These are phyloP conservation scores for Copidosoma aretas DNA, from an alignment of 2,888 invertebrate genomes.

Conservation along the genomic window DNA sequence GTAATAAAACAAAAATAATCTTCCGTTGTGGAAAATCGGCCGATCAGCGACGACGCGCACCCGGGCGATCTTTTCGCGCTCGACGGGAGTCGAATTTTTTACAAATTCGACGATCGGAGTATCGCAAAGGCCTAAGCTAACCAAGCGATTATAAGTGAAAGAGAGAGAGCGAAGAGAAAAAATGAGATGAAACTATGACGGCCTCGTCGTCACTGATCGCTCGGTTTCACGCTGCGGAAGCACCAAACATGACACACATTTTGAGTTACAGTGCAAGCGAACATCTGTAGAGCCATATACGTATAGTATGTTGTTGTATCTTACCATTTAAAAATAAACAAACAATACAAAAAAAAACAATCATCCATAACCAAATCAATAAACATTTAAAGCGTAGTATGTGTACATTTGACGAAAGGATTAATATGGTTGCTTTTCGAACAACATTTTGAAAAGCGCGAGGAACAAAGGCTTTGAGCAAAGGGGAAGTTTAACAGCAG, in stretches of 20 bases:
- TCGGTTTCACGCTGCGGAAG: conserved; percentile 35
- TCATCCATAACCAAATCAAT: conserved; percentile 20
- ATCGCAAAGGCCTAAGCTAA: conserved; percentile 32
- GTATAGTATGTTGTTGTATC: conserved; percentile 59
- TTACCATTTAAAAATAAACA: conserved; percentile 34
- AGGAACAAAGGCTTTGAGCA: conserved; percentile 35
- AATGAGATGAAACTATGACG: not conserved
- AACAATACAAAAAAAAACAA: conserved; percentile 38
- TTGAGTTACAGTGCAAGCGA: conserved; percentile 63
- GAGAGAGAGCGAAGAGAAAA: not conserved
- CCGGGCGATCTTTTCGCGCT: not conserved
- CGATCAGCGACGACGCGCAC: not conserved
- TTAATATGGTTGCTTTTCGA: conserved; percentile 58
- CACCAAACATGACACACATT: conserved; percentile 56
- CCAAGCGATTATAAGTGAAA: not conserved
- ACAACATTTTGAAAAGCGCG: conserved; percentile 45
- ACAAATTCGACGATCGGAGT: not conserved
- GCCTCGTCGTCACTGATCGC: conserved; percentile 21
- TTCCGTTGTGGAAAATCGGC: conserved; percentile 12
- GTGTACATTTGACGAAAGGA: conserved; percentile 59
- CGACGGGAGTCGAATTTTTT: not conserved
- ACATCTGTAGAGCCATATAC: conserved; percentile 63
- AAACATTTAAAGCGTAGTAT: conserved; percentile 50
- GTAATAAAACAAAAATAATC: conserved; percentile 45
- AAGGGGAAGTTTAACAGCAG: conserved; percentile 38